Base-by-base conservation (phyloP, 2,113 vertebrate genomes). In the Atherinomorus stipes region DNA sequence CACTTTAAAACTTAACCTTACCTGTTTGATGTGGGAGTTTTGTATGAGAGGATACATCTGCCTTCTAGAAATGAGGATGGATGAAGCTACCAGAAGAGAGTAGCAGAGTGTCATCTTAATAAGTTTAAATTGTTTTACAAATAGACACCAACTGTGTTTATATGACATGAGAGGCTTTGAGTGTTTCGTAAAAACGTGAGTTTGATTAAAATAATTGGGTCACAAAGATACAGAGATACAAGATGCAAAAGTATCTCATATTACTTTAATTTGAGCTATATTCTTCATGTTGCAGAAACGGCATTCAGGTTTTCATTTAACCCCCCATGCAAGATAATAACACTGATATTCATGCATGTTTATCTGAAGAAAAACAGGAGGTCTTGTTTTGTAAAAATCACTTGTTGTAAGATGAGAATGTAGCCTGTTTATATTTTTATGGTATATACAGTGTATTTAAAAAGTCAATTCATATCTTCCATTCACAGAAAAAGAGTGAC, bases 101-200 rank as follows among this genome's bases (percentile, higher is more conserved):
- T n/a, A n/a, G n/a, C n/a, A 50, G 21, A 56, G 28, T n/a, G 61
- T 74, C 37, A 47, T 11, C 34, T 45, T 81, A 67, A 60, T 51
- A 67, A 58, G 7, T 34, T 13, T 38, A 6, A 60, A 64, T 80
- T 60, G 34, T 70, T 61, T 65, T n/a, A 40, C 0, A 18, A 57
- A 65, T 26, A 45, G 45, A 37, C 25, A 62, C 25, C 8, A 12
- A 45, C 11, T 8, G 10, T 51, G 37, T 65, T 62, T 61, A 40
- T 19, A 69, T 15, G 26, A 70, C 26, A 28, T 25, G 49, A 69
- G 21, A 52, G 61, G 44, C 23, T 34, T 34, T 8, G n/a, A n/a
- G 31, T 34, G 31, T 31, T 31, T 31, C 28, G 7, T 31, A 31
- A 31, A 31, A 31, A 7, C 7, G 21, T 51, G 18, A 64, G 59